Conservation (phyloP, 2,113 vertebrate species). For the Neotoma lepida region DNA sequence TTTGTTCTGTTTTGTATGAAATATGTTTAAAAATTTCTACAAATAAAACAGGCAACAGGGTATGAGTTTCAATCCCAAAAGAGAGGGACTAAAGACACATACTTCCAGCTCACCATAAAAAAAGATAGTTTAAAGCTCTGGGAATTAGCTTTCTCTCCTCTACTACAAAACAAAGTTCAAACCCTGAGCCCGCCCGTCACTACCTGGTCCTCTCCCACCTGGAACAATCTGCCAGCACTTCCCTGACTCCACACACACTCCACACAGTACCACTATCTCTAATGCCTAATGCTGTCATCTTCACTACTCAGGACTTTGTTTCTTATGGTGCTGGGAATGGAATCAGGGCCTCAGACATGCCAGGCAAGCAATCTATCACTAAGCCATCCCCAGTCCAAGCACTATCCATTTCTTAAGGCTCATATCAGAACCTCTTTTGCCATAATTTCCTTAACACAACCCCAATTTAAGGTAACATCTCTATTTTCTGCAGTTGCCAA, state of each 20-base stretch:
- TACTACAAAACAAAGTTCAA: not conserved
- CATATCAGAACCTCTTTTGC: not conserved
- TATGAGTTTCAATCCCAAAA: not conserved
- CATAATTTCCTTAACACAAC: not conserved
- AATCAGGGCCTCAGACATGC: not conserved
- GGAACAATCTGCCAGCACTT: rapidly evolving
- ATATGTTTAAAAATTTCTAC: not conserved
- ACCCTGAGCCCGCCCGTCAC: not conserved
- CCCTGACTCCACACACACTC: too few species aligned
- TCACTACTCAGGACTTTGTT: not conserved
- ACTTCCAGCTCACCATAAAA: not conserved
- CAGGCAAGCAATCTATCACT: not conserved
- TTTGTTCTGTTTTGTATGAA: not conserved
- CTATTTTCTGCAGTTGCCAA: not conserved
- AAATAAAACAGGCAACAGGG: not conserved
- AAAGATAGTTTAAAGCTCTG: not conserved
- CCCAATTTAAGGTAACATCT: not conserved
- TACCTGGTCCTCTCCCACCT: too few species aligned
- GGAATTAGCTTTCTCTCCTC: not conserved
- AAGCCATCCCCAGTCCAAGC: not conserved
- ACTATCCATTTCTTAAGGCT: not conserved
- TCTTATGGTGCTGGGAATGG: not conserved
- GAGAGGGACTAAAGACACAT: not conserved
- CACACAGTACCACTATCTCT: not conserved
- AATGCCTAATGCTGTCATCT: not conserved